These are phyloP conservation scores for Thera britannica DNA, from an alignment of 2,888 invertebrate genomes.

Conservation along the genomic window DNA sequence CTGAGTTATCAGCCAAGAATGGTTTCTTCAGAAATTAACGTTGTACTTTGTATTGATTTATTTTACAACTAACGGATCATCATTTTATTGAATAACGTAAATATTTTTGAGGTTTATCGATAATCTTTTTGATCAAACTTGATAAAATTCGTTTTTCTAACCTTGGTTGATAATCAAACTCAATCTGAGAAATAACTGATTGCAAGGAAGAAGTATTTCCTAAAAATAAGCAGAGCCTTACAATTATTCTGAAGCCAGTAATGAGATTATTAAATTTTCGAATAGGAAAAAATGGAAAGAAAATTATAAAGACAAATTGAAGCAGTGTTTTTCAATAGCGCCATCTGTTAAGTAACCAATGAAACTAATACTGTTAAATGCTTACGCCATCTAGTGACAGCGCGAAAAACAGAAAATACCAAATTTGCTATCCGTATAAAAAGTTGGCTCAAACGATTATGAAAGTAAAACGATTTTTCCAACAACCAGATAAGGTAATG, in stretches of 20 bases:
- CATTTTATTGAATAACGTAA: too few species aligned
- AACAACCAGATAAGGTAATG: constrained; percentile 66
- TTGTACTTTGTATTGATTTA: too few species aligned
- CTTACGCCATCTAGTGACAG: constrained; percentile 22
- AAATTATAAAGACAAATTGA: not conserved
- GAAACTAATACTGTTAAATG: not conserved
- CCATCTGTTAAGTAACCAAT: constrained; percentile 9
- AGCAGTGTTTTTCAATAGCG: constrained; percentile 1
- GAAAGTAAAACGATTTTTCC: constrained; percentile 71
- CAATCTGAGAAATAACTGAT: not conserved
- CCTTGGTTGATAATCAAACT: not conserved
- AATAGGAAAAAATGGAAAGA: not conserved
- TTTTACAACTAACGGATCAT: too few species aligned
- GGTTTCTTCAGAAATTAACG: too few species aligned
- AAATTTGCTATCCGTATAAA: constrained; percentile 24
- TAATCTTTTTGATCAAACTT: not conserved
- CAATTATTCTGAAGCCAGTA: not conserved
- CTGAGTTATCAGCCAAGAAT: not conserved
- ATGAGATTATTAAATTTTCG: not conserved
- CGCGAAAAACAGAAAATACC: not conserved
- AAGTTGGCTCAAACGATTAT: constrained; percentile 29
- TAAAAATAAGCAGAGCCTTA: not conserved
- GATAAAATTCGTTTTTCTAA: not conserved
- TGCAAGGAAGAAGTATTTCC: not conserved
- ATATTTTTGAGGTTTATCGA: not conserved